Evolutionary conservation across 1,140 invertebrate species (phyloP).

Genomic region (Ceratosolen fusciceps): DNA sequence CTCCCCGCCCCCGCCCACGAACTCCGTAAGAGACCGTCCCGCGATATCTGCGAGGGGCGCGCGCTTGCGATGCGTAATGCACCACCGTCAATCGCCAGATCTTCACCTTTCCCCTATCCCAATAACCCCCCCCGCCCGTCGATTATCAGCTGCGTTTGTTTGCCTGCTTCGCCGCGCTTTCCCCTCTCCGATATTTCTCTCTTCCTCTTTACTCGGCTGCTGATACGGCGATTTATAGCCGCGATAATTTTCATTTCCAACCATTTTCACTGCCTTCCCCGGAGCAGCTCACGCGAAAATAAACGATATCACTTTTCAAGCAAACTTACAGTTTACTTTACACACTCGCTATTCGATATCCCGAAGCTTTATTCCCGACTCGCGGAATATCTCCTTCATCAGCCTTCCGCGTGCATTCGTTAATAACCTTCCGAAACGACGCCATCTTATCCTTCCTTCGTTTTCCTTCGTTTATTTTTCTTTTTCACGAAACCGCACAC

Average conservation of each 20-base stretch:
- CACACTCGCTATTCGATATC: background rate
- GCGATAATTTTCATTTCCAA: background rate
- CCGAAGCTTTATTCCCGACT: background rate
- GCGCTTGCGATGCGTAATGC: background rate
- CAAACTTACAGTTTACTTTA: constrained; percentile 3
- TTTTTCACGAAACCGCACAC: too few species aligned
- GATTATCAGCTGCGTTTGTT: constrained; percentile 3
- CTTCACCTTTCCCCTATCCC: background rate
- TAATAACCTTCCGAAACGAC: background rate
- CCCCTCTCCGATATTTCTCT: background rate
- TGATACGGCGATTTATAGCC: constrained; percentile 10
- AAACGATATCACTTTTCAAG: background rate
- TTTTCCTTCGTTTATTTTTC: too few species aligned
- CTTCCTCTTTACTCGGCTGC: background rate
- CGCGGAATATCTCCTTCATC: background rate
- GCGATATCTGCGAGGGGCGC: background rate
- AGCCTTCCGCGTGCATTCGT: background rate
- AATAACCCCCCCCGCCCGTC: background rate
- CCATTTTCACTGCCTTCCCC: background rate
- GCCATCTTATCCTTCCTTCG: too few species aligned
- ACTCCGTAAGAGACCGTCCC: too few species aligned
- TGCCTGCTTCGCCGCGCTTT: background rate
- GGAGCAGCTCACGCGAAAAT: background rate
- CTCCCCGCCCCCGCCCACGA: background rate
- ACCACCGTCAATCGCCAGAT: background rate